Percentiles rank a stretch among this genome's conserved stretches.
Conservation (phyloP, 2,888 invertebrate species). For the Metalampra italica region DNA sequence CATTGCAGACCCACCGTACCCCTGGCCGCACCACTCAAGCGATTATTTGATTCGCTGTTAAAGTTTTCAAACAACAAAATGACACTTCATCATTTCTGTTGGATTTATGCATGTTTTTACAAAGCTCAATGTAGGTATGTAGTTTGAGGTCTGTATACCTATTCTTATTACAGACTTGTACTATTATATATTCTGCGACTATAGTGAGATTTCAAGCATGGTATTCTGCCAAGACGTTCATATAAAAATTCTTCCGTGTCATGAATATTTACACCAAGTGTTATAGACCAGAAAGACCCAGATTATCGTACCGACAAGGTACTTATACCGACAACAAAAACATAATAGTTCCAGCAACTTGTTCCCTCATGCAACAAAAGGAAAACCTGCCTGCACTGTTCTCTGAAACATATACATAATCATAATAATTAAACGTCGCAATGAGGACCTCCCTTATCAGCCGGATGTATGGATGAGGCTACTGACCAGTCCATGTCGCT, state of each 20-base stretch:
- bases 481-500: constrained; percentile 43
- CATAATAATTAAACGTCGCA: constrained; percentile 68
- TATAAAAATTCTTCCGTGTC: not conserved
- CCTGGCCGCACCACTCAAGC: no score
- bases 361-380: constrained; percentile 25
- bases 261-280: not conserved
- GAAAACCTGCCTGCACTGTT: constrained; percentile 33
- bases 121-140: no score
- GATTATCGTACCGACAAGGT: not conserved
- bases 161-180: no score
- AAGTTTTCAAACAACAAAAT: no score
- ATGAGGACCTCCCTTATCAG: constrained; percentile 52
- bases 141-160: no score
- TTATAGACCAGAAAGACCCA: not conserved
- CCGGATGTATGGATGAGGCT: constrained; percentile 43
- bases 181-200: no score
- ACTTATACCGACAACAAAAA: constrained; percentile 1
- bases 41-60: no score
- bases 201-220: not conserved
- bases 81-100: no score
- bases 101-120: no score
- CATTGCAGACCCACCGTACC: no score
- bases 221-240: not conserved
- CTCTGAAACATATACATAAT: constrained; percentile 58
- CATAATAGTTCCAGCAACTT: constrained; percentile 6